Base-by-base conservation (phyloP, 1,140 invertebrate species). In the Saccostrea glomerata region DNA sequence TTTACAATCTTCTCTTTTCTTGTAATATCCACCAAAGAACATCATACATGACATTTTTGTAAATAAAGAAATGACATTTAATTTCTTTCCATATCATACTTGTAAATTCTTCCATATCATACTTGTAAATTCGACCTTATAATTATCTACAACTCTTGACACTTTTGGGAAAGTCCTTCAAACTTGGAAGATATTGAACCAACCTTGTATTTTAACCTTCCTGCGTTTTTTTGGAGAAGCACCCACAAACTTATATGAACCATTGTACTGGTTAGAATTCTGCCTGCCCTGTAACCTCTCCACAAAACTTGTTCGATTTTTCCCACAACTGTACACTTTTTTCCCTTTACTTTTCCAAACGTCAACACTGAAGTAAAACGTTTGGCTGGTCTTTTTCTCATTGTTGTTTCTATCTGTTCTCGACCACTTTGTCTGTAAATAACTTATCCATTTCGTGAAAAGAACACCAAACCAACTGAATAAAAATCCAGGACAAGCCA, bases 401-500 rank as follows among this genome's bases (percentile, higher is more conserved):
- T 30, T 77, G 25, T 77, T 77, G 11, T 77, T 77, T 30, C 25
- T 30, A 25, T 36, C 70, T 15, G 25, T 17, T 11, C 13, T 12
- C 0, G 23, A 12, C 13, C 36, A 36, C 25, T 77, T 77, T 3
- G 25, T 77, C 70, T 25, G 23, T 12, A 36, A 17, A 30, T 30
- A 36, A 13, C 23, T 36, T 13, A 77, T 12, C 25, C 70, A 77
- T 77, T 77, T 77, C 0, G 70, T 30, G 25, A 77, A 77, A 77
- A 77, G 11, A 5, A 25, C 25, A 25, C 12, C 70, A 40, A 77
- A 30, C 70, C 70, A 77, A 36, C 2, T 25, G 11, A 77, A 77
- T 77, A 77, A 77, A 77, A 77, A 77, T 40, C 25, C 70, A 13
- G 70, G 70, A 30, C 70, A 77, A 15, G 70, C 15, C 70, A 77